A percentile compares a stretch with the other conserved stretches of the same genome.
These are phyloP conservation scores for Plagodis dolabraria DNA, from an alignment of 2,888 invertebrate genomes.

Conservation along the genomic window DNA sequence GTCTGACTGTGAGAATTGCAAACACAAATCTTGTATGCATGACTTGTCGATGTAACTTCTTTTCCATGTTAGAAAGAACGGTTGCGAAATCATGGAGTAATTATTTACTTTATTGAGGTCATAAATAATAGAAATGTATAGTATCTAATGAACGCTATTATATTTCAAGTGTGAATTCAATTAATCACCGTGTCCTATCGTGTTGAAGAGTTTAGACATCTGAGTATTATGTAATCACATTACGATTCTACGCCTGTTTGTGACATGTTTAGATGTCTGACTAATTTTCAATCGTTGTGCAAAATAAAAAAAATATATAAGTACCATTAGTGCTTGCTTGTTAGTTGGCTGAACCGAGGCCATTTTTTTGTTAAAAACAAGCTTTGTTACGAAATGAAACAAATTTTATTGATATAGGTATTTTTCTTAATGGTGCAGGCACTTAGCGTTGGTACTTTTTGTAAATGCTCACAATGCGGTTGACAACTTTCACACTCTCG, in stretches of 20 bases:
- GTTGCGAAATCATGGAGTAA: slow-evolving; percentile 7
- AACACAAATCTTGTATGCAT: neutral
- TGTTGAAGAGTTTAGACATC: neutral
- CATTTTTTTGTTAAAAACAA: slow-evolving; percentile 30
- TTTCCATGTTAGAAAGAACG: slow-evolving; percentile 4
- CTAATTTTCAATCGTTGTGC: no score
- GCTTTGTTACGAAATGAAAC: slow-evolving; percentile 27
- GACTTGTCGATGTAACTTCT: slow-evolving; percentile 5
- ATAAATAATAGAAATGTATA: slow-evolving; percentile 7
- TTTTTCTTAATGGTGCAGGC: slow-evolving; percentile 28
- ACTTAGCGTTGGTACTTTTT: slow-evolving; percentile 32
- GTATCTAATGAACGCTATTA: slow-evolving; percentile 6
- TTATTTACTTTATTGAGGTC: neutral
- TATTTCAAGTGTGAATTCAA: slow-evolving; percentile 1
- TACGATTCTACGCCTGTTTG: neutral
- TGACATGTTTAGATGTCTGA: slow-evolving; percentile 1
- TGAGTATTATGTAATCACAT: neutral
- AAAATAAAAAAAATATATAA: no score
- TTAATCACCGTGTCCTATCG: neutral
- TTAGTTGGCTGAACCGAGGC: slow-evolving; percentile 14
- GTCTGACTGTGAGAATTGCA: slow-evolving; percentile 1
- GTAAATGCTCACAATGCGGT: slow-evolving; percentile 20
- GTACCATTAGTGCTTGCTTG: no score
- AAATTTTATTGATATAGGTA: slow-evolving; percentile 25
- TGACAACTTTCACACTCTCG: slow-evolving; percentile 29